phyloP scores from a whole-genome alignment of 2,888 invertebrate genomes.

The Tetanocera ferruginea region DNA sequence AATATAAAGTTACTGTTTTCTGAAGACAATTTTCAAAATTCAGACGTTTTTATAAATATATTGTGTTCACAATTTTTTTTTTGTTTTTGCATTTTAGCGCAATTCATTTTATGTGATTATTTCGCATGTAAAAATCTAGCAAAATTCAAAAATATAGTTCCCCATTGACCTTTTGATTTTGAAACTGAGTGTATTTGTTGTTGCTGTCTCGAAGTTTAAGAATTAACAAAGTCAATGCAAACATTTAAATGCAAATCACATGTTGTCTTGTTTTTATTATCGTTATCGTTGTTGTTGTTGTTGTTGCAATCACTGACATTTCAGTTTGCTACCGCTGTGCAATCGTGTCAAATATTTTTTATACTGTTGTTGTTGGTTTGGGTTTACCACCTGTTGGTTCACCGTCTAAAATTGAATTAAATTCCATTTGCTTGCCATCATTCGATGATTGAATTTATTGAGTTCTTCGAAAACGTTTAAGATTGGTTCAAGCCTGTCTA shows the following conservation, averaged over 20 bases:
- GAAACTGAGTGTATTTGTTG: not conserved
- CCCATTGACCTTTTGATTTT: too few species aligned
- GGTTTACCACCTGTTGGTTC: not conserved
- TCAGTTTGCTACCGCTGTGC: not conserved
- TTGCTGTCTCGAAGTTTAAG: not conserved
- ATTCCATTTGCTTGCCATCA: constrained; percentile 7
- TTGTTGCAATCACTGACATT: constrained; percentile 7
- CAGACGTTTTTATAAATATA: too few species aligned
- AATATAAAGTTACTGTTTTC: too few species aligned
- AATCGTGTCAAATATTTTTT: not conserved
- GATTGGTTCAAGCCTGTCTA: too few species aligned
- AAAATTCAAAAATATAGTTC: too few species aligned
- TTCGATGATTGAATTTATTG: not conserved
- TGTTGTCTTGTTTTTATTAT: not conserved
- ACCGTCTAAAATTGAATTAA: not conserved
- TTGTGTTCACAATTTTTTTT: too few species aligned
- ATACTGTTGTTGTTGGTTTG: not conserved
- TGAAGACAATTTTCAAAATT: too few species aligned
- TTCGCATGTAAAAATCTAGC: too few species aligned
- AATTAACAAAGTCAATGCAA: constrained; percentile 22
- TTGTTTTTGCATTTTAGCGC: too few species aligned
- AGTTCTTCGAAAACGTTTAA: too few species aligned
- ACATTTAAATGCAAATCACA: constrained; percentile 25
- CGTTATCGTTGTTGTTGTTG: constrained; percentile 14
- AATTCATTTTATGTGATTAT: too few species aligned